A percentile compares a stretch with the other conserved stretches of the same genome.
Evolutionary conservation across 2,113 vertebrate species (phyloP).

Genomic region (Anolis sagrei): DNA sequence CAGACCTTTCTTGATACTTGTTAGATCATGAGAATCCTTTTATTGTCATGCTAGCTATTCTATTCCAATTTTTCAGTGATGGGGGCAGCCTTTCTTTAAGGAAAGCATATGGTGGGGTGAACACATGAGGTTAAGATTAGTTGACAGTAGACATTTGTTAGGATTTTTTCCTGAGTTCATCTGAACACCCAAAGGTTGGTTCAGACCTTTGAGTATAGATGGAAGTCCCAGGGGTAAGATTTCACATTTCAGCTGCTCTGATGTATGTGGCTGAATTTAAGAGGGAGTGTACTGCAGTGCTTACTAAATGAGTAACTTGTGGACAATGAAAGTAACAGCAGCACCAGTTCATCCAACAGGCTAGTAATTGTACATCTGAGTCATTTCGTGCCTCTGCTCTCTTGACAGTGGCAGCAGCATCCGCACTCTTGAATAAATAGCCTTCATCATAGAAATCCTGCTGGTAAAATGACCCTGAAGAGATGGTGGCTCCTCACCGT

Average conservation of each 20-base stretch:
- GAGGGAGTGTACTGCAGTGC: background rate
- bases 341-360: background rate
- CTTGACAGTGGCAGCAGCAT: background rate
- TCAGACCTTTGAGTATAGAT: background rate
- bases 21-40: background rate
- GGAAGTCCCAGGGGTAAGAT: background rate
- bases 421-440: constrained; percentile 2
- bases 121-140: background rate
- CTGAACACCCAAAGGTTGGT: background rate
- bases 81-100: background rate
- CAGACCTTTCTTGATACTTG: background rate
- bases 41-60: background rate
- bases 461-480: background rate
- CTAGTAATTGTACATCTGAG: constrained; percentile 8
- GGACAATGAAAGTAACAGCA: background rate
- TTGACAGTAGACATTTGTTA: background rate
- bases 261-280: background rate
- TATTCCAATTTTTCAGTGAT: background rate
- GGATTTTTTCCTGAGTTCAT: background rate
- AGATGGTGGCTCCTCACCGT: background rate
- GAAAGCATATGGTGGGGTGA: too few species aligned
- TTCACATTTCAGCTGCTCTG: background rate
- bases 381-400: background rate
- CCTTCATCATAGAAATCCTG: background rate
- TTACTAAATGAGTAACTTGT: constrained; percentile 8